A percentile compares a stretch with the other conserved stretches of the same genome.
Evolutionary conservation across 2,888 invertebrate species (phyloP).

Genomic region (Gerris lacustris): DNA sequence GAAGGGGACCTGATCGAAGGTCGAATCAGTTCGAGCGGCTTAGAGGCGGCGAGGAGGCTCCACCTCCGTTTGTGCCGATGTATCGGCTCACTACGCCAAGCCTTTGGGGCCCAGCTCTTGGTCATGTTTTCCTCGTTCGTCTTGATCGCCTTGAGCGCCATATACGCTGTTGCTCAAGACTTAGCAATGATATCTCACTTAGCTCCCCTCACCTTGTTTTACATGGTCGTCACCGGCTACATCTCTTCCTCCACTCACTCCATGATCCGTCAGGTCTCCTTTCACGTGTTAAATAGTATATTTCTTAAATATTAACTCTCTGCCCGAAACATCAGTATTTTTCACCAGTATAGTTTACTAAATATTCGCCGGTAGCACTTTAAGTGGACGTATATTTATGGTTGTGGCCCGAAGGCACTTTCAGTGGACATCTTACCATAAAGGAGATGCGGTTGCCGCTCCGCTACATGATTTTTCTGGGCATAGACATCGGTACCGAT

Average conservation of each 20-base stretch:
- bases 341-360: too few species aligned
- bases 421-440: too few species aligned
- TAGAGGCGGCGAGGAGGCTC: not conserved
- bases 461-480: too few species aligned
- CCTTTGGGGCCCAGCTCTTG: not conserved
- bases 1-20: not conserved
- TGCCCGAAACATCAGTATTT: too few species aligned
- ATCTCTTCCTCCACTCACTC: not conserved
- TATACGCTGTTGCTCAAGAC: not conserved
- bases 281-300: too few species aligned
- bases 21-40: not conserved
- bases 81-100: not conserved
- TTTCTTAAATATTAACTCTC: too few species aligned
- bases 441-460: too few species aligned
- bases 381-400: too few species aligned
- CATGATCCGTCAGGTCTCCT: not conserved
- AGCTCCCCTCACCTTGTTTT: not conserved
- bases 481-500: too few species aligned
- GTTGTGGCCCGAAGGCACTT: too few species aligned
- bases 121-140: not conserved
- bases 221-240: not conserved
- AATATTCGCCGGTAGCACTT: too few species aligned
- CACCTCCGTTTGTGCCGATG: not conserved
- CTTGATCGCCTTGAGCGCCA: not conserved
- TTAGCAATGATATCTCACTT: too few species aligned